Base-by-base conservation (phyloP, 2,888 invertebrate species). In the Homarus gammarus region DNA sequence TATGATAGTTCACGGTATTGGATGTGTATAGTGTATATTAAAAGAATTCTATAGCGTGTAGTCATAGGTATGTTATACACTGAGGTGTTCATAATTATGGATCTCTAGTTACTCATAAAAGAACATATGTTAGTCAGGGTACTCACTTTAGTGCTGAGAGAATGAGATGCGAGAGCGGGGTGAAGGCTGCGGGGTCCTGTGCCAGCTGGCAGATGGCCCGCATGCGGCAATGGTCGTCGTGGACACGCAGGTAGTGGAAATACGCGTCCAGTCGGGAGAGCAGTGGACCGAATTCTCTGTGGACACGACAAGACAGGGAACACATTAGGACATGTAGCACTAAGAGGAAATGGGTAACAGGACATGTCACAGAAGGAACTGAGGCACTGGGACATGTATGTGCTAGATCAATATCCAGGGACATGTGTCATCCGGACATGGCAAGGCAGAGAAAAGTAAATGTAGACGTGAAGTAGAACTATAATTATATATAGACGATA, bases 81-180 rank as follows among this genome's bases (percentile, higher is more conserved):
- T n/a, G n/a, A n/a, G n/a, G n/a, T n/a, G n/a, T n/a, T n/a, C n/a
- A n/a, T n/a, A n/a, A n/a, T n/a, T n/a, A n/a, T n/a, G n/a, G n/a
- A n/a, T n/a, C n/a, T n/a, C n/a, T n/a, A n/a, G n/a, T n/a, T n/a
- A n/a, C n/a, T n/a, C n/a, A n/a, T n/a, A n/a, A n/a, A n/a, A n/a
- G n/a, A n/a, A n/a, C n/a, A n/a, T 36, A n/a, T 68, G 12, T 68
- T 10, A 64, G 27, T 10, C 10, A 27, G 15, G 22, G 27, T 56
- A 87, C 87, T 87, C 77, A 90, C 90, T 83, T 90, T n/a, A 90
- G 86, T 36, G 90, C 82, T 2, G 83, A 73, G 70, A 90, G 90
- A 12, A 90, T 22, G 31, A 90, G 83, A 36, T 84, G 61, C 33
- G 86, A 86, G 75, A 90, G 72, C 12, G 90, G 90, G 18, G 40